These are phyloP conservation scores for Falco peregrinus DNA, from an alignment of 2,797 vertebrate genomes.

Conservation along the genomic window DNA sequence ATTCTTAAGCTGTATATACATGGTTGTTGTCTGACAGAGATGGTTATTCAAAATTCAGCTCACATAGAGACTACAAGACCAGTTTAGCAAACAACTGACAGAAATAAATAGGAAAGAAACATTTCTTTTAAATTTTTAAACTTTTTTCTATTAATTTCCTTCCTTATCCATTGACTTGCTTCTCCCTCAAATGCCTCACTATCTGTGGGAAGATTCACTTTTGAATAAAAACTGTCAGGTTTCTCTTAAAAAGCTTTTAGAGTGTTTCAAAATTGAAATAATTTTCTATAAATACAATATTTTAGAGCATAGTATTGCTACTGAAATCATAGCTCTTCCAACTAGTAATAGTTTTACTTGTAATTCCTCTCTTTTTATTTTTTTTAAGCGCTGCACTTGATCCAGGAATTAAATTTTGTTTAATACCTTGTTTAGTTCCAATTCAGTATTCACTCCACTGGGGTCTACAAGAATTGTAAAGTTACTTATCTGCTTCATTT, in stretches of 20 bases:
- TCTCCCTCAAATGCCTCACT: not conserved
- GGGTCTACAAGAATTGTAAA: not conserved
- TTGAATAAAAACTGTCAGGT: not conserved
- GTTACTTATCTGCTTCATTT: conserved; percentile 26
- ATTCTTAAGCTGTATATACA: not conserved
- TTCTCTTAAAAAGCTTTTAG: not conserved
- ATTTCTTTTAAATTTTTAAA: not conserved
- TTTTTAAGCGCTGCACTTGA: not conserved
- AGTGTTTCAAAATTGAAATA: not conserved
- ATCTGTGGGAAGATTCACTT: not conserved
- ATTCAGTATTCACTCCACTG: not conserved
- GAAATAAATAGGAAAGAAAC: not conserved
- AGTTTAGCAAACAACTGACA: not conserved
- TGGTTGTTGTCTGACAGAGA: not conserved
- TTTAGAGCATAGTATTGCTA: not conserved
- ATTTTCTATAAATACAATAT: not conserved
- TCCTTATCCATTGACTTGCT: not conserved
- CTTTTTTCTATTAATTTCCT: not conserved
- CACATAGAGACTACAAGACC: not conserved
- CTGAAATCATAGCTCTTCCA: not conserved
- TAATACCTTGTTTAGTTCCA: not conserved
- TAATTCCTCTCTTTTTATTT: not conserved
- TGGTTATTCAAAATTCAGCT: not conserved
- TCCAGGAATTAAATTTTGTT: not conserved
- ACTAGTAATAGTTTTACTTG: not conserved